Evolutionary conservation across 2,113 vertebrate species (phyloP).

Genomic region (Channa maculata): DNA sequence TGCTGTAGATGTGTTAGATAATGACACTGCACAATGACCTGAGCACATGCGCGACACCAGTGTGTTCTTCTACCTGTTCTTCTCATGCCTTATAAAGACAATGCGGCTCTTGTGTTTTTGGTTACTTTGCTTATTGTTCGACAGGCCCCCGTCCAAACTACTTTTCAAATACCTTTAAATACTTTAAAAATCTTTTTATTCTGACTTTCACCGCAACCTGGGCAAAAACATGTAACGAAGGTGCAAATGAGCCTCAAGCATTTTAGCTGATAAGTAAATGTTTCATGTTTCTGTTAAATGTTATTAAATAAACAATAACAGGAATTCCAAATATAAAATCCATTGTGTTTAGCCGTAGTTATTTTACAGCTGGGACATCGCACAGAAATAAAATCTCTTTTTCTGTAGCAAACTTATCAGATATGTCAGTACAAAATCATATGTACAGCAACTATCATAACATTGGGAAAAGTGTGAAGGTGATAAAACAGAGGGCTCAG

Average conservation of each 20-base stretch:
- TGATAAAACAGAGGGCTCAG: not conserved
- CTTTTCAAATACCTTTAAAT: too few species aligned
- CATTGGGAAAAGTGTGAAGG: not conserved
- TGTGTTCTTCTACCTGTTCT: not conserved
- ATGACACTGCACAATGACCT: slow-evolving; percentile 58
- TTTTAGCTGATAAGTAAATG: not conserved
- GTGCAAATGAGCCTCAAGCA: not conserved
- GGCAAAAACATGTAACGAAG: not conserved
- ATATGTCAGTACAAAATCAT: slow-evolving; percentile 1
- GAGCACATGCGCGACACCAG: not conserved
- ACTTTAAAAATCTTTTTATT: too few species aligned
- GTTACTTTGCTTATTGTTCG: not conserved
- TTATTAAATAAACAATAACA: not conserved
- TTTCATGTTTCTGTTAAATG: not conserved
- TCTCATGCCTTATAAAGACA: not conserved
- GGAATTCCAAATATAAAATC: not conserved
- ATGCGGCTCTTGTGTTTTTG: not conserved
- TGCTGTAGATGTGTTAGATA: slow-evolving; percentile 69
- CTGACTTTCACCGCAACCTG: not conserved
- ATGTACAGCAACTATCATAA: not conserved
- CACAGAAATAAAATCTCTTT: not conserved
- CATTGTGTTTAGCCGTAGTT: not conserved
- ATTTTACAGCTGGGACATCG: not conserved
- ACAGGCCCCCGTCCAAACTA: too few species aligned
- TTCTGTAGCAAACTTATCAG: not conserved